Evolutionary conservation across 2,888 invertebrate species (phyloP).

Genomic region (Cephus pulcher): DNA sequence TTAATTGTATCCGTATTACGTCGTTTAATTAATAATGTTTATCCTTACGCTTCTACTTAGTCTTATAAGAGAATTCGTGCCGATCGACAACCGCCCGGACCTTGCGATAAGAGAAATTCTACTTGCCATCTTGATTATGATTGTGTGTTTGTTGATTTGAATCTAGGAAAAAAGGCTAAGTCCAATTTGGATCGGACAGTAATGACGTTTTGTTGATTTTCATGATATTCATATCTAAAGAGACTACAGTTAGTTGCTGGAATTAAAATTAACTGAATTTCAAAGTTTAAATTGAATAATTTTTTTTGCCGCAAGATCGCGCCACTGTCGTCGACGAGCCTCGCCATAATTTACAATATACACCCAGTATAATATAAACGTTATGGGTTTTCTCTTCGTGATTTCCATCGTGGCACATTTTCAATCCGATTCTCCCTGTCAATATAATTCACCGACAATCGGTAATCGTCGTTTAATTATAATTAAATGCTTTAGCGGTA

Average conservation of each 20-base stretch:
- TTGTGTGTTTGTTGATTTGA: not conserved
- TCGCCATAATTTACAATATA: conserved; percentile 2
- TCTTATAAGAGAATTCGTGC: not conserved
- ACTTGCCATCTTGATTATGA: not conserved
- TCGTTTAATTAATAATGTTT: conserved; percentile 1
- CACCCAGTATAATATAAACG: conserved; percentile 9
- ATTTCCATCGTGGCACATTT: conserved; percentile 41
- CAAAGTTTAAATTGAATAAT: not conserved
- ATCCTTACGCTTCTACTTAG: conserved; percentile 7
- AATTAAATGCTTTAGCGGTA: conserved; percentile 1
- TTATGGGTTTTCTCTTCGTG: conserved; percentile 7
- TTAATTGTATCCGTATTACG: conserved; percentile 5
- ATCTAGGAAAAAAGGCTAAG: not conserved
- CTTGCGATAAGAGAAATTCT: not conserved
- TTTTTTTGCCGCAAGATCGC: not conserved
- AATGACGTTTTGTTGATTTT: not conserved
- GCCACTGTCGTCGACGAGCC: not conserved
- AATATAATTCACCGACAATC: conserved; percentile 2
- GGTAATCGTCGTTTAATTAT: conserved; percentile 2
- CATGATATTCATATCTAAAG: not conserved
- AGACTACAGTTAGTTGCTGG: not conserved
- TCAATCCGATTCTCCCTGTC: conserved; percentile 16
- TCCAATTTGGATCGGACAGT: not conserved
- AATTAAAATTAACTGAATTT: not conserved
- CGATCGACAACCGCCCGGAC: not conserved